Base-by-base conservation (phyloP, 2,113 vertebrate species). In the Climacteris rufus region DNA sequence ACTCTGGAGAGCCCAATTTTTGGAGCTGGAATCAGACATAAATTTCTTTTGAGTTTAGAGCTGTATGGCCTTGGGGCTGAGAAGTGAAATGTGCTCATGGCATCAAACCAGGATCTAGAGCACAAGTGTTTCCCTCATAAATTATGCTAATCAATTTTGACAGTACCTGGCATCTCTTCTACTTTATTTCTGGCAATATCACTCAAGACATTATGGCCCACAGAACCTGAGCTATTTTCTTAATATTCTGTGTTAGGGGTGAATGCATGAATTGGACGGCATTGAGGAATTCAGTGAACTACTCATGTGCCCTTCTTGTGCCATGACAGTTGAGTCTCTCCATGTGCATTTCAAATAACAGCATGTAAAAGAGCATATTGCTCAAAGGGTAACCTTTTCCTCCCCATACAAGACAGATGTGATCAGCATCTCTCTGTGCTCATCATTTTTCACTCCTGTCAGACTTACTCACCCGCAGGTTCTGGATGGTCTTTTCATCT, bases 401-500 rank as follows among this genome's bases (percentile, higher is more conserved):
- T 83, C 25, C 64, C 25, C 20, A 9, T 27, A 52, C 15, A 57
- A 50, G 44, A 65, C 1, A 5, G 24, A 65, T 20, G 21, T 57
- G 35, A 47, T 61, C 40, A 52, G n/a, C 45, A 35, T 47, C 70
- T 86, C 40, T 35, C 57, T 64, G 8, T 37, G 21, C 50, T 87
- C 27, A 52, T 59, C 15, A 72, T n/a, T 66, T 82, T 64, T 69
- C 18, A 10, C 37, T 70, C 33, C 35, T 35, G 23, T 35, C 5
- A 6, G 71, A 76, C 47, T 64, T 49, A 95, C 98, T 98, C 91
- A 99, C 99, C 98, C 98, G 98, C 78, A 99, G 95, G 69, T 98
- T 98, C 94, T 99, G 99, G 86, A 98, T 97, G 89, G 97, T 98
- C 97, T 99, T 99, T 81, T 97, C 98, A 77, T 99, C 98, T 42